These are phyloP conservation scores for Zosterops borbonicus DNA, from an alignment of 2,113 vertebrate species.

Conservation along the genomic window DNA sequence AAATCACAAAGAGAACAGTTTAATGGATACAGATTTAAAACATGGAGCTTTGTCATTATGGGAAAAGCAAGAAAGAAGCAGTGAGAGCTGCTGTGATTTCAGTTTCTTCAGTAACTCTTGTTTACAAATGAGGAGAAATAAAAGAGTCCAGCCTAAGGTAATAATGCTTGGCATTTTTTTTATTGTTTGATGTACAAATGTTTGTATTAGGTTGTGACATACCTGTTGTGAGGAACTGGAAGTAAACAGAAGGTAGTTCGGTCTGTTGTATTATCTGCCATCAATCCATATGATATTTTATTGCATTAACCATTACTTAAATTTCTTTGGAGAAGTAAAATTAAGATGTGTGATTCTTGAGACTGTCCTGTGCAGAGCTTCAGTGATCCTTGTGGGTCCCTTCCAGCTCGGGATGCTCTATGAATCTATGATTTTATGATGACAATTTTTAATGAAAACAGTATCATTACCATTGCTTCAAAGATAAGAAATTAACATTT, in stretches of 20 bases:
- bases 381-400: not conserved
- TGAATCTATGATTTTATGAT: not conserved
- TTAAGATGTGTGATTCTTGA: not conserved
- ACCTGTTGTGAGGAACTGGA: not conserved
- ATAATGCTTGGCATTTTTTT: not conserved
- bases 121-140: slow-evolving; percentile 35
- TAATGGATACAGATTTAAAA: not conserved
- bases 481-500: not conserved
- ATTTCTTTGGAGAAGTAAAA: not conserved
- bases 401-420: not conserved
- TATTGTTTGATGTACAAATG: not conserved
- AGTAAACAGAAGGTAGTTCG: not conserved
- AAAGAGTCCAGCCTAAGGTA: slow-evolving; percentile 55
- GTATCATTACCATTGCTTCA: not conserved
- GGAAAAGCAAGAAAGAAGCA: slow-evolving; percentile 35
- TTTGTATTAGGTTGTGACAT: not conserved
- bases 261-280: not conserved
- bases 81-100: slow-evolving; percentile 27
- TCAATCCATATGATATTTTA: not conserved
- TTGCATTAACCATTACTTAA: not conserved
- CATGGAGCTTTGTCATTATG: slow-evolving; percentile 16
- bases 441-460: not conserved
- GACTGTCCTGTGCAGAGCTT: not conserved
- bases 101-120: slow-evolving; percentile 28
- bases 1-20: not conserved